These are phyloP conservation scores for Elmis aenea DNA, from an alignment of 2,888 invertebrate species.

Conservation along the genomic window DNA sequence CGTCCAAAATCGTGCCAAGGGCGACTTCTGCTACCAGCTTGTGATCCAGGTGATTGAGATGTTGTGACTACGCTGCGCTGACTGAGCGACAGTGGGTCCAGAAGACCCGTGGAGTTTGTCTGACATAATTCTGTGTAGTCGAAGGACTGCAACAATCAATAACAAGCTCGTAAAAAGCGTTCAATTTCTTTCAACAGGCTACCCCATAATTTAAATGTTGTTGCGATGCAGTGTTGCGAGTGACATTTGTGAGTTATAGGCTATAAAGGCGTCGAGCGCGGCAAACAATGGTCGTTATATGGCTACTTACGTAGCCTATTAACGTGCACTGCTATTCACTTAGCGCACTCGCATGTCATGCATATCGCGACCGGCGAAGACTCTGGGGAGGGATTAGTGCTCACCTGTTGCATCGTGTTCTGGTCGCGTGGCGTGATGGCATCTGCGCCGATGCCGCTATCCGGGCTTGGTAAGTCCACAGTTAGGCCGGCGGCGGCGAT, in stretches of 20 bases:
- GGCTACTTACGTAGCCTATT: slow-evolving; percentile 15
- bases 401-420: slow-evolving; percentile 84
- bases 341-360: slow-evolving; percentile 19
- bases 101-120: slow-evolving; percentile 38
- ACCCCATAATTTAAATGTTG: slow-evolving; percentile 12
- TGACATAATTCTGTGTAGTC: slow-evolving; percentile 90
- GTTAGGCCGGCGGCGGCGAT: slow-evolving; percentile 78
- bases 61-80: slow-evolving; percentile 38
- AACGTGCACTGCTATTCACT: slow-evolving; percentile 21
- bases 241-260: slow-evolving; percentile 27
- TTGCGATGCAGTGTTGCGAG: slow-evolving; percentile 26
- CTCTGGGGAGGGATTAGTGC: slow-evolving; percentile 36
- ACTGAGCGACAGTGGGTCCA: slow-evolving; percentile 43
- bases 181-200: neutral
- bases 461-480: slow-evolving; percentile 91
- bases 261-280: slow-evolving; percentile 18
- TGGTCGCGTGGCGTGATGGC: slow-evolving; percentile 89
- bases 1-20: slow-evolving; percentile 94
- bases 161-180: neutral
- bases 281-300: slow-evolving; percentile 19
- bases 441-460: slow-evolving; percentile 92
- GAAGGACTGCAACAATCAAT: slow-evolving; percentile 65
- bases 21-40: slow-evolving; percentile 66
- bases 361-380: slow-evolving; percentile 11
- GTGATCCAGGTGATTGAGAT: slow-evolving; percentile 44